Percentiles rank a stretch among this genome's conserved stretches.
These are phyloP conservation scores for Pangasius mekongensis DNA, from an alignment of 2,797 vertebrate species.

Conservation along the genomic window DNA sequence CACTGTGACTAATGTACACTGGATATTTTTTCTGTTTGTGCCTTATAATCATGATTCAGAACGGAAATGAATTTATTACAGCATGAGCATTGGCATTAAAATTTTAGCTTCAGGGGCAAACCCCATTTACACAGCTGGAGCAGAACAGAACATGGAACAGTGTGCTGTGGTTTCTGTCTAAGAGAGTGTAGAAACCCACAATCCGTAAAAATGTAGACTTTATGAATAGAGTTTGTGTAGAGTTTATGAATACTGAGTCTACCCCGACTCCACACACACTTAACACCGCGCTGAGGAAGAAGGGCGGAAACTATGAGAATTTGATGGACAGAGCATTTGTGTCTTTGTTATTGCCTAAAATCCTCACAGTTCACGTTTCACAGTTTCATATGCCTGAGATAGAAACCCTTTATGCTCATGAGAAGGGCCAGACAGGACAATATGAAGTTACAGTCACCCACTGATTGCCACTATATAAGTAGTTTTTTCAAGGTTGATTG, in stretches of 20 bases:
- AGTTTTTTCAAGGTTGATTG: conserved; percentile 96
- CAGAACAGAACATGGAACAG: conserved; percentile 68
- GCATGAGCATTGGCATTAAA: conserved; percentile 80
- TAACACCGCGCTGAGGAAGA: neutral
- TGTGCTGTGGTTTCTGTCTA: conserved; percentile 69
- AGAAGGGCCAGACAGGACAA: conserved; percentile 67
- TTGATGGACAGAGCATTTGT: conserved; percentile 63
- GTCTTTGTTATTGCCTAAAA: conserved; percentile 64
- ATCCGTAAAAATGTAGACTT: neutral
- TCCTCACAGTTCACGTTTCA: conserved; percentile 62
- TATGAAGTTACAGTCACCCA: conserved; percentile 83
- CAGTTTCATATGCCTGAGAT: conserved; percentile 49
- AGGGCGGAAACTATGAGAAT: conserved; percentile 44
- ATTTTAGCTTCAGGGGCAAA: conserved; percentile 76
- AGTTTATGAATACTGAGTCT: conserved; percentile 8
- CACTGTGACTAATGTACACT: conserved; percentile 69
- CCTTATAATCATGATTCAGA: conserved; percentile 78
- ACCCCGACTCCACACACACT: neutral
- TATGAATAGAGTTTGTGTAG: too few relatives aligned
- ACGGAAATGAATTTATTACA: conserved; percentile 79
- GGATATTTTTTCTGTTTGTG: conserved; percentile 78
- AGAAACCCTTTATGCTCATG: conserved; percentile 56
- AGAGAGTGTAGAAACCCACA: conserved; percentile 13
- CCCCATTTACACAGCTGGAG: conserved; percentile 65
- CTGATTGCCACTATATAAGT: conserved; percentile 94